Evolutionary conservation across 2,113 vertebrate species (phyloP), one percentile per base, ranked within the genome.

Genomic region (Takifugu flavidus): DNA sequence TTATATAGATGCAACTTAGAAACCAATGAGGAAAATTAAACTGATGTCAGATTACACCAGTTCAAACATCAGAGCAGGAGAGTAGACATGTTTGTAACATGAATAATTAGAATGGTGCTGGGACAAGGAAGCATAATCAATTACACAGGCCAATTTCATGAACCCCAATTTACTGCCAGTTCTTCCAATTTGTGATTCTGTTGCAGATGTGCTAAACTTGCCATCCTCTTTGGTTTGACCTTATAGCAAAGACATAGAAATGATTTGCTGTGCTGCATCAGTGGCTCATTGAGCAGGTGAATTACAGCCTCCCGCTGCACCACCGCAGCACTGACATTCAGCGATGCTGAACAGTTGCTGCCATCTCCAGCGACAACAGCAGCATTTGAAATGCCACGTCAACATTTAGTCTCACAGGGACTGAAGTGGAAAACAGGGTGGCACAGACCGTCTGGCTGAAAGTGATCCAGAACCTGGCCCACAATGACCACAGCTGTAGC

Each of bases 291-390:
- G 74, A 76, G 59, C 70, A 82, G 77, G 69, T 80, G 59, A 72
- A 75, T 72, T 66, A 73, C 60, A 78, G 14, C 59, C 53, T 54
- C 49, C 65, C 53, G 47, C 49, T 25, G 34, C 67, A 55, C 56
- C 59, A 65, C 44, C 68, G 44, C 42, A 56, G 52, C 46, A 79
- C 70, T 84, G 77, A 82, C 65, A 75, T 75, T 79, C 61, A 63
- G 80, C 82, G 64, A 80, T 20, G 26, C 14, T 68, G 53, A 78
- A 78, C 79, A 77, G 79, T 80, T 68, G 62, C 66, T 39, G 77
- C 54, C 62, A 62, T 0, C 20, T 60, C 67, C 60, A 63, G 50
- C 20, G 61, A 68, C 46, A 49, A 53, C 15, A 65, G 67, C 50
- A 39, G 34, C 34, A 74, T 75, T 57, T 64, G 53, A 45, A 64